Evolutionary conservation across 2,113 vertebrate genomes (phyloP).

Genomic region (Alethe diademata): DNA sequence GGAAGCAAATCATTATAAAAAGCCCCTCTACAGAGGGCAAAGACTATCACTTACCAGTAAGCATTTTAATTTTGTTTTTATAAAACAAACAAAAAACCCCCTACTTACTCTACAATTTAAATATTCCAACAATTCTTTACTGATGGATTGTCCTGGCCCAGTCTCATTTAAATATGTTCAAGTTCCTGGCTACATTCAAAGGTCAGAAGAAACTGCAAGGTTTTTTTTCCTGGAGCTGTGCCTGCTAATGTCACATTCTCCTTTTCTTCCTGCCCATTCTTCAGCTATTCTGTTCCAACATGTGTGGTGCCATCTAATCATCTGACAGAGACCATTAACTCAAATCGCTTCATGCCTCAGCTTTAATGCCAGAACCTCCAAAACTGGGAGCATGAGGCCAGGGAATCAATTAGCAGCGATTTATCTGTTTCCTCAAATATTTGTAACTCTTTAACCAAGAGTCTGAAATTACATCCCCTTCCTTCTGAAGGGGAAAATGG

Average conservation of each 20-base stretch:
- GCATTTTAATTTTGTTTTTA: not conserved
- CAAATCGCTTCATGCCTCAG: not conserved
- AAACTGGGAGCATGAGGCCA: not conserved
- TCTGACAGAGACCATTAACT: not conserved
- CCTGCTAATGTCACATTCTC: not conserved
- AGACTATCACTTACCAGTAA: not conserved
- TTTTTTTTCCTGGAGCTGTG: not conserved
- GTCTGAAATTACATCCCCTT: conserved; percentile 32
- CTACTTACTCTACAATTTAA: not conserved
- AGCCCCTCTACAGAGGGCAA: not conserved
- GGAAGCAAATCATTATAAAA: not conserved
- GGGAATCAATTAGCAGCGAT: conserved; percentile 6
- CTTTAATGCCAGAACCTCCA: not conserved
- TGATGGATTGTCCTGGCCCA: not conserved
- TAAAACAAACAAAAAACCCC: not conserved
- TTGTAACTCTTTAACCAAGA: not conserved
- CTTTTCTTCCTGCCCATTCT: not conserved
- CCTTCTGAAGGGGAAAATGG: not conserved
- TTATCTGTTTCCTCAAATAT: conserved; percentile 14
- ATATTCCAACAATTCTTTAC: not conserved
- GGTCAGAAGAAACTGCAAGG: not conserved
- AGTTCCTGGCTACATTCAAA: not conserved
- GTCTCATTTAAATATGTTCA: not conserved
- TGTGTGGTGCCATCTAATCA: not conserved
- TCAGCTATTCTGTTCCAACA: not conserved